phyloP scores from a whole-genome alignment of 92 coral and sea anemone genomes.

The Paramuricea clavata region DNA sequence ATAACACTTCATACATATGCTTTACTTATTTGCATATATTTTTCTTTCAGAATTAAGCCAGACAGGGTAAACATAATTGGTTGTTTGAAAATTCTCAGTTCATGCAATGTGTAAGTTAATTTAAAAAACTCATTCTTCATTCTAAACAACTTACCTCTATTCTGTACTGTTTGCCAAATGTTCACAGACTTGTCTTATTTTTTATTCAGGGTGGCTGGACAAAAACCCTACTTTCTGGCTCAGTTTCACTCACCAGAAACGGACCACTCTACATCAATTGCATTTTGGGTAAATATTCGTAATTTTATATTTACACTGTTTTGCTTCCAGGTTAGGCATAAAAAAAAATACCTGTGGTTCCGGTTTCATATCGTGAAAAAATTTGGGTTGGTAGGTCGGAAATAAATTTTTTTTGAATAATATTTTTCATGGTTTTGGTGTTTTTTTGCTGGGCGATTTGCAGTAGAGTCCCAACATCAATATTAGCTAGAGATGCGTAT shows the following conservation, averaged over 20 bases:
- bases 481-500: no score
- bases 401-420: no score
- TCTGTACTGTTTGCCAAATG: background rate
- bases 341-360: no score
- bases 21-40: background rate
- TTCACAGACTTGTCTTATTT: background rate
- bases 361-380: no score
- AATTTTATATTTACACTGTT: no score
- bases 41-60: slow-evolving; percentile 15
- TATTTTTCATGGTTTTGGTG: no score
- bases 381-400: no score
- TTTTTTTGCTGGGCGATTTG: no score
- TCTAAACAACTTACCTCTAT: no score
- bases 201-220: background rate
- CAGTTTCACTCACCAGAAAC: slow-evolving; percentile 67
- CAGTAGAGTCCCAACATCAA: no score
- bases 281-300: slow-evolving; percentile 66
- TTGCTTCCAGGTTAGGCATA: no score
- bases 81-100: slow-evolving; percentile 71
- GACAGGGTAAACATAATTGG: slow-evolving; percentile 64
- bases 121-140: background rate
- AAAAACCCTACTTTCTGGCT: slow-evolving; percentile 83
- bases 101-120: slow-evolving; percentile 79
- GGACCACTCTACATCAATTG: slow-evolving; percentile 57
- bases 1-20: no score